Evolutionary conservation across 2,888 invertebrate species (phyloP).

Genomic region (Hemaris fuciformis): DNA sequence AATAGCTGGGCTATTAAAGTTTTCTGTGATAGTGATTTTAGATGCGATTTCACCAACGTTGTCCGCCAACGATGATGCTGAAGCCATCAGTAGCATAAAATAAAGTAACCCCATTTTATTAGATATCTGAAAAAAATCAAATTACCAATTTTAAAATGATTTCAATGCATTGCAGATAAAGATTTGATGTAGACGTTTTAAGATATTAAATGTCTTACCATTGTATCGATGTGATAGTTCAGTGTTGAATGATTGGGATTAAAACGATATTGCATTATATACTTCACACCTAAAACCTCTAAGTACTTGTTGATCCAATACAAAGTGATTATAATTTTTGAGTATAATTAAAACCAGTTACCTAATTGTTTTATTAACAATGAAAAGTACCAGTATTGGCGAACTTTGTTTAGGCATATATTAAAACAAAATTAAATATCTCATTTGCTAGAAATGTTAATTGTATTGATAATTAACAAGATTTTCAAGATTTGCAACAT

Average conservation of each 20-base stretch:
- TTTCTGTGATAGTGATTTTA: slow-evolving; percentile 19
- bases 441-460: neutral
- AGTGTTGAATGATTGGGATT: neutral
- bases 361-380: neutral
- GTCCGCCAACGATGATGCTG: slow-evolving; percentile 15
- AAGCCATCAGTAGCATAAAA: neutral
- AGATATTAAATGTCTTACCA: neutral
- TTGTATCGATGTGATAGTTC: neutral
- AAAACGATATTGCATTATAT: neutral
- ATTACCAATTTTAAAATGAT: neutral
- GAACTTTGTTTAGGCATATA: neutral
- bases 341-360: slow-evolving; percentile 1
- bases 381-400: neutral
- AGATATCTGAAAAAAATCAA: slow-evolving; percentile 3
- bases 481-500: slow-evolving; percentile 8
- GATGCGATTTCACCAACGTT: slow-evolving; percentile 26
- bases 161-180: neutral
- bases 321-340: neutral
- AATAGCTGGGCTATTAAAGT: neutral
- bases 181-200: neutral
- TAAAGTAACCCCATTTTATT: neutral
- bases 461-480: slow-evolving; percentile 1
- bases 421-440: neutral
- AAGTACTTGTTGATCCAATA: neutral
- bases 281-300: neutral